Evolutionary conservation across 2,888 invertebrate species (phyloP), one percentile per base, ranked within the genome.

Genomic region (Itoplectis maculator): DNA sequence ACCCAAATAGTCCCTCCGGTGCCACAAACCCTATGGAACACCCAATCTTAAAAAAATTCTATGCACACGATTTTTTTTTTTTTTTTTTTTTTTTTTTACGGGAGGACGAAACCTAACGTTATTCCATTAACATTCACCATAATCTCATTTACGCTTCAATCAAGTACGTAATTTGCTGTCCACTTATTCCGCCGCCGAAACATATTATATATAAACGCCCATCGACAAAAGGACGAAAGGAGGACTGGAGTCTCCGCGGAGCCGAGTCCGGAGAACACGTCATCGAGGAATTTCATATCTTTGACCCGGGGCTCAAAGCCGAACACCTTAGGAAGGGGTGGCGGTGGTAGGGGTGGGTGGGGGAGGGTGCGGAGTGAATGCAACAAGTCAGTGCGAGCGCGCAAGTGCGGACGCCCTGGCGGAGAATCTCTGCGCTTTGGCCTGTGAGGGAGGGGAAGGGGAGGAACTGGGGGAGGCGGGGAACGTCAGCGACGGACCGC

Each of bases 261-360:
- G 68, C 29, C 37, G 40, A 63, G 66, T 35, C 47, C 47, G 40
- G 68, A 66, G 37, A 63, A 37, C 74, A 65, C 82, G 82, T 82
- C 82, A 82, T 79, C 79, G 65, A 79, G 74, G 79, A 82, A 82
- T 82, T 79, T 65, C 69, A 65, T 65, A 72, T 75, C 35, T 69
- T 37, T 45, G 68, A 77, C 68, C 73, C 56, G 66, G n/a, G 56
- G 29, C 65, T 70, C 13, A 79, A 66, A 59, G 82, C 6, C 65
- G 42, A 59, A 66, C 47, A 35, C 59, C 56, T 59, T 45, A 7
- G 51, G 37, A 0, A 54, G 29, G 29, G 29, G 29, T 3, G 29
- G 29, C 2, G 29, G 29, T 5, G 29, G 29, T n/a, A 29, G 29
- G 29, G 5, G 29, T 2, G 5, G 29, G 29, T 3, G 29, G 29